Evolutionary conservation across 1,140 invertebrate species (phyloP).

Genomic region (Plectus sambesii): DNA sequence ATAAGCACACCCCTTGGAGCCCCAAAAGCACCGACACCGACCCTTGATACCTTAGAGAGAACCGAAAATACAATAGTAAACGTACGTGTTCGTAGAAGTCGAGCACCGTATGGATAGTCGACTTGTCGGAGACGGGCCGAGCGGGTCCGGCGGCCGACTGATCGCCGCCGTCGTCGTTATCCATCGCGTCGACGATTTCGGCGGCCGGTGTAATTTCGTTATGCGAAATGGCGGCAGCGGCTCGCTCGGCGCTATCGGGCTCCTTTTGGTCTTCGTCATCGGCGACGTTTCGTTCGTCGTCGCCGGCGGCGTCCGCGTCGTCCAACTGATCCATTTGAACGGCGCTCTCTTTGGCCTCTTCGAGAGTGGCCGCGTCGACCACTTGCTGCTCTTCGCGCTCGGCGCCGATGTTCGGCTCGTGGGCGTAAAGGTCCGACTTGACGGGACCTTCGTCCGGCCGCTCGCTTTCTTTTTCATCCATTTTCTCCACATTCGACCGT

Average conservation of each 20-base stretch:
- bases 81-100: constrained; percentile 1
- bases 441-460: not conserved
- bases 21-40: no score
- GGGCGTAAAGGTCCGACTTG: not conserved
- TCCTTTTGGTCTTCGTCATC: constrained; percentile 47
- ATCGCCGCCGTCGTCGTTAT: not conserved
- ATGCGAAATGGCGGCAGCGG: constrained; percentile 59
- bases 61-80: no score
- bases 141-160: constrained; percentile 4
- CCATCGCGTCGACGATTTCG: not conserved
- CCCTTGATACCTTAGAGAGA: no score
- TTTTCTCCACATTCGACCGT: constrained; percentile 31
- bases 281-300: constrained; percentile 22
- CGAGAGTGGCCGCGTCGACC: constrained; percentile 11
- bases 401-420: not conserved
- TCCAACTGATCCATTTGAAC: constrained; percentile 15
- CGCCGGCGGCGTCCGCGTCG: constrained; percentile 26
- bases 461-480: constrained; percentile 36
- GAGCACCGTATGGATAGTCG: constrained; percentile 28
- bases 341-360: constrained; percentile 20
- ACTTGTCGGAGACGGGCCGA: constrained; percentile 6
- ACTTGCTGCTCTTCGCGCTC: constrained; percentile 26
- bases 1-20: no score
- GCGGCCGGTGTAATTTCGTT: constrained; percentile 49
- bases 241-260: constrained; percentile 59